Base-by-base conservation (phyloP, 2,888 invertebrate species). In the Lymantria dispar region DNA sequence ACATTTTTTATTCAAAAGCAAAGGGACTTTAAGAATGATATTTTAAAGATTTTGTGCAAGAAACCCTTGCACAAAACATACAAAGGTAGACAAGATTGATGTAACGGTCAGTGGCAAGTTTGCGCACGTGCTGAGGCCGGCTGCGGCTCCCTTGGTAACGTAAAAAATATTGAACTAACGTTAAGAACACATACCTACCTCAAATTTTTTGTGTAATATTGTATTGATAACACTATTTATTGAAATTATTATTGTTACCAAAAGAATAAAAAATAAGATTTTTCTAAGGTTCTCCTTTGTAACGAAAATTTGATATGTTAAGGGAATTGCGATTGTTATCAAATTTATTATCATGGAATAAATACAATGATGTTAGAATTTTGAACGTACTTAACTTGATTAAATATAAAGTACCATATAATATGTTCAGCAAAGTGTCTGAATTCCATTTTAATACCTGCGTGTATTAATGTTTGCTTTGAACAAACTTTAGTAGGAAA, bases 111-210 rank as follows among this genome's bases (percentile, higher is more conserved):
- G 65, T 66, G 68, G 78, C 68, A 80, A 84, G 78, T 82, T 83
- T 72, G 80, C 85, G 88, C 91, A 90, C 90, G 90, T 91, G 90
- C 85, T 82, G 49, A 53, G 65, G 77, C 80, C 89, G 83, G 90
- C 80, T 90, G 89, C 78, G 59, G 33, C 52, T 52, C 47, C 31
- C 45, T 51, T 36, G 49, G 43, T 54, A 52, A 55, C 60, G 62
- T 66, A 65, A 70, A 70, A 72, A 70, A 61, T 52, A 66, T 60
- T 60, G 54, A 15, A 57, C 51, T 51, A 50, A 59, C 52, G 51
- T 66, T 58, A 62, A 60, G 56, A 55, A 56, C 50, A 62, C n/a
- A n/a, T n/a, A 36, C 47, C 48, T 49, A n/a, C n/a, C n/a, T 50
- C 57, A 43, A 47, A 52, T 41, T 48, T 54, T 55, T 65, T 65